phyloP scores from a whole-genome alignment of 2,113 vertebrate species.

The Maccullochella peelii region DNA sequence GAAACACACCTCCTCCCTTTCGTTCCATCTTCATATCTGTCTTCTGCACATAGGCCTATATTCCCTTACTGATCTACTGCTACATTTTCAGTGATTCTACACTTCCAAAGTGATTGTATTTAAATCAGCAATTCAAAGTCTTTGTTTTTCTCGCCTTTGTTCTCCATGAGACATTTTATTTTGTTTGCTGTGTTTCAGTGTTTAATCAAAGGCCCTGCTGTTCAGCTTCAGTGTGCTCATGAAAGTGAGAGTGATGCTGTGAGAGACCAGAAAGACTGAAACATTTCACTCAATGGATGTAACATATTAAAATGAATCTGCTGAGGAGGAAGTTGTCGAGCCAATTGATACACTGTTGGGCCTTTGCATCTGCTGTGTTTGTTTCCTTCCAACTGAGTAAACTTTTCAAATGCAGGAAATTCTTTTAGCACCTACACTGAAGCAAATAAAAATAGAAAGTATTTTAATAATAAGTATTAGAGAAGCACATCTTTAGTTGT shows the following conservation, averaged over 20 bases:
- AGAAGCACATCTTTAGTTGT: neutral
- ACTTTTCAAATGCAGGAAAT: constrained; percentile 7
- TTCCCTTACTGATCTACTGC: neutral
- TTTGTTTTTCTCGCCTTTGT: constrained; percentile 26
- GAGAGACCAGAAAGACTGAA: neutral
- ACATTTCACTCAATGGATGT: neutral
- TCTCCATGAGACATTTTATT: constrained; percentile 6
- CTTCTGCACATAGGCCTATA: neutral
- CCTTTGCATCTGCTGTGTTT: constrained; percentile 27
- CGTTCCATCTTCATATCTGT: constrained; percentile 9
- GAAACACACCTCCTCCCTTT: constrained; percentile 28
- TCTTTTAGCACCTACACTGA: neutral
- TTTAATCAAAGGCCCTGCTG: constrained; percentile 48
- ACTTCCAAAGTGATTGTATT: constrained; percentile 19
- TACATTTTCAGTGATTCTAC: neutral
- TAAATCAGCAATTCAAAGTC: constrained; percentile 18
- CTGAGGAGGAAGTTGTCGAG: constrained; percentile 17
- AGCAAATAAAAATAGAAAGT: neutral
- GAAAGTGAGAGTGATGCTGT: neutral
- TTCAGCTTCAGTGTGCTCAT: neutral
- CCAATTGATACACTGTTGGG: constrained; percentile 14
- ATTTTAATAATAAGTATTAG: neutral
- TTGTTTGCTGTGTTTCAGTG: constrained; percentile 8
- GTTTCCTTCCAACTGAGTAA: constrained; percentile 25
- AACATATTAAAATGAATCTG: constrained; percentile 1